Base-by-base conservation (phyloP, 2,888 invertebrate species). In the Punctoribates punctum region DNA sequence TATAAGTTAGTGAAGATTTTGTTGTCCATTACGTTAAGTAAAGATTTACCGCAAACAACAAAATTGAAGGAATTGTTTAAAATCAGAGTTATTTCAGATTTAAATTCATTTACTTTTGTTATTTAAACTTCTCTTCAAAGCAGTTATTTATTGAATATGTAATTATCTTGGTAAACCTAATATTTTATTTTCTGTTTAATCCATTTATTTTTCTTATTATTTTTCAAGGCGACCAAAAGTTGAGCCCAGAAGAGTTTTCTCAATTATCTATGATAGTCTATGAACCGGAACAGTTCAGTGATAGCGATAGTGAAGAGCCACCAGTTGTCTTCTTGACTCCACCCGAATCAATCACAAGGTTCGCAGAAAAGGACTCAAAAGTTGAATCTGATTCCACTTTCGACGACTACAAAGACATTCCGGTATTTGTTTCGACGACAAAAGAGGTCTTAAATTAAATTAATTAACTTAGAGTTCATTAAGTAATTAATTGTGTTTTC, bases 221-320 rank as follows among this genome's bases (percentile, higher is more conserved):
- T n/a, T 51, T n/a, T 11, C 25, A 27, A 65, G 65, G 65, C 2
- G 34, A 65, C 17, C 65, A 65, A 17, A 65, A 65, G 38, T n/a
- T 65, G 20, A 65, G 65, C 27, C 65, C 65, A 13, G 65, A 65
- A 65, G 65, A 65, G 38, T 65, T 65, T 17, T 65, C 65, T 34
- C 65, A 27, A 15, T 20, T 65, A 34, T 38, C 65, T 29, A 34
- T 65, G 1, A 20, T 38, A 27, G 65, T 65, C 20, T 65, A 65
- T 27, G 65, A 65, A 65, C 65, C 65, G 34, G 65, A 65, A 65
- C 65, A 65, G 65, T 65, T 65, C 38, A 65, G 65, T 38, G 65
- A 65, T 65, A 65, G 65, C 38, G 65, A 65, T 20, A 25, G 25
- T 65, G 65, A 65, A 38, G 57, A 57, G 23, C 65, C 65, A 13